Evolutionary conservation across 2,113 vertebrate genomes (phyloP), one percentile per base, ranked within the genome.

Genomic region (Talpa occidentalis): DNA sequence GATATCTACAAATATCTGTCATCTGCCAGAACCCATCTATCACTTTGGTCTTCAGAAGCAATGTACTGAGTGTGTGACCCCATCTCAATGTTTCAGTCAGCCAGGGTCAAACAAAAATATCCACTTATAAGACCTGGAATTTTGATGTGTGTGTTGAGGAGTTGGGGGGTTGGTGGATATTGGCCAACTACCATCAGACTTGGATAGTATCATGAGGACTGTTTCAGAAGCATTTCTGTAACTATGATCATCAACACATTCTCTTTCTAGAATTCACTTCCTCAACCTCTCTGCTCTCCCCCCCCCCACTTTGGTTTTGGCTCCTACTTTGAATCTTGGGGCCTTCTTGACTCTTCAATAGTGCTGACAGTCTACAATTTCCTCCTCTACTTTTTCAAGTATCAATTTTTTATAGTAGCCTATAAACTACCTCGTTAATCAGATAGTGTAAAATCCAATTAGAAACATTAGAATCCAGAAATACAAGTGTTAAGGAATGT

Each of bases 401-500:
- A 97, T 97, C 95, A 78, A 60, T 78, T 94, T 98, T 98, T 98
- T 98, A 97, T 97, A 97, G 97, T 97, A 97, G 95, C 97, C 98
- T 98, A 97, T 98, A 98, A 98, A 98, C 98, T 98, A 98, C 91
- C 66, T 98, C 96, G 35, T 98, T 98, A 98, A 98, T 98, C 98
- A 98, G 98, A 98, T 98, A 98, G 98, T 98, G 97, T 98, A 98
- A 98, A 98, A 98, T 98, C 97, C 98, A 98, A 98, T 98, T 98
- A 98, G 97, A 98, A 97, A 96, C 98, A 98, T 98, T 98, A 98
- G 98, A 98, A 98, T 98, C 98, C 98, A 98, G 98, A 98, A 98
- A 98, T 98, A 99, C 98, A 98, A 98, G 98, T 98, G 98, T 98
- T 98, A 98, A 98, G 98, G 98, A 98, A 98, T 98, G 98, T 98